Evolutionary conservation across 2,113 vertebrate genomes (phyloP), one percentile per base, ranked within the genome.

Genomic region (Dasyprocta punctata): DNA sequence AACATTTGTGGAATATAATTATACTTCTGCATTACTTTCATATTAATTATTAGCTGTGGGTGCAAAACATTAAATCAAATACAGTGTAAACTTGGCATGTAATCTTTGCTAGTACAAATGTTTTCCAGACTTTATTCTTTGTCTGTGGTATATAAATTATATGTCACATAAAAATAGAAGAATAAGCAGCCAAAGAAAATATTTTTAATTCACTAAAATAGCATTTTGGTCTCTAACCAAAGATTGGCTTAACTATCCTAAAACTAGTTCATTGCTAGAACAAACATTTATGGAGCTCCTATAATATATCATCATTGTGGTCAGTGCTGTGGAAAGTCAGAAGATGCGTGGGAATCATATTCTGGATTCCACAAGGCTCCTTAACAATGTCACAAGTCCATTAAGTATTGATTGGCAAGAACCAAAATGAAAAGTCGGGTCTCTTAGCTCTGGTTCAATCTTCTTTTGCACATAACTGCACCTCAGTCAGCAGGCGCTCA

Each of bases 41-140:
- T 94, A 89, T 92, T 95, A 92, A 90, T 97, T 94, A 84, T 94
- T 94, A 94, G 67, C 83, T 86, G 44, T 24, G 5, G 92, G 92
- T 86, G 69, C 36, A 97, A 97, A 97, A 69, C 87, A 96, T 93
- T 97, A 96, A 93, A 87, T 92, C n/a, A 93, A 96, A 95, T 92
- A 58, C 6, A 63, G 13, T 94, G 60, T 73, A 87, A 93, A 95
- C 93, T 81, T 95, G 86, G 36, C 67, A 94, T 49, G 14, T 95
- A 85, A 97, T 97, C 78, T 93, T 97, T 96, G n/a, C 73, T 85
- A 60, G 71, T 69, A 82, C 58, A 96, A 75, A 9, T 86, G 54
- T 95, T 97, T 94, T 89, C 49, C 22, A 38, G 41, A 91, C 56
- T 86, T 88, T 94, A 63, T 61, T 94, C 49, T 89, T 94, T 96